Conservation (phyloP, 2,888 invertebrate species). For the Phalera bucephala region DNA sequence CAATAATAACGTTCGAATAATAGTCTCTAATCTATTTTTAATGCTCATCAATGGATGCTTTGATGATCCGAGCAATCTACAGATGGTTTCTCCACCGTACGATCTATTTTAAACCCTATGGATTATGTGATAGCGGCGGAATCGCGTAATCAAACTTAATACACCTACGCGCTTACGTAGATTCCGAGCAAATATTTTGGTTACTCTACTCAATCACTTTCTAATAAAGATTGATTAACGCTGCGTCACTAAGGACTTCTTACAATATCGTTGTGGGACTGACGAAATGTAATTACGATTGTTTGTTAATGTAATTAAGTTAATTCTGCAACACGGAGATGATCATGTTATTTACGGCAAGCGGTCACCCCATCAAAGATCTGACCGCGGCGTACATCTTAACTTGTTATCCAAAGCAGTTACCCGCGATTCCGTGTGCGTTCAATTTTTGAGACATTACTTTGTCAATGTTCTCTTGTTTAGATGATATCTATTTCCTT, state of each 20-base stretch:
- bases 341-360: too few species aligned
- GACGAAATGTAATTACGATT: not conserved
- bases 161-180: too few species aligned
- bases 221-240: not conserved
- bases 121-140: not conserved
- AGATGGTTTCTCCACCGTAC: not conserved
- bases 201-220: not conserved
- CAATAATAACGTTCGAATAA: conserved; percentile 8
- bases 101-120: not conserved
- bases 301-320: not conserved
- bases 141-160: not conserved
- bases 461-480: too few species aligned
- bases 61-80: conserved; percentile 21
- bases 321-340: too few species aligned
- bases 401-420: too few species aligned
- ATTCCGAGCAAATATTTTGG: not conserved
- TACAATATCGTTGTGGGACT: not conserved
- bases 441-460: too few species aligned
- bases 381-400: too few species aligned
- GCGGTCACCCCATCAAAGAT: too few species aligned
- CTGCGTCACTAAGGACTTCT: not conserved
- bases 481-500: too few species aligned
- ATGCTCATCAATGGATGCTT: conserved; percentile 28
- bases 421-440: too few species aligned
- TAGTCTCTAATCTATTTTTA: conserved; percentile 18